These are phyloP conservation scores for Agrochola lychnidis DNA, from an alignment of 2,888 invertebrate species.

Conservation along the genomic window DNA sequence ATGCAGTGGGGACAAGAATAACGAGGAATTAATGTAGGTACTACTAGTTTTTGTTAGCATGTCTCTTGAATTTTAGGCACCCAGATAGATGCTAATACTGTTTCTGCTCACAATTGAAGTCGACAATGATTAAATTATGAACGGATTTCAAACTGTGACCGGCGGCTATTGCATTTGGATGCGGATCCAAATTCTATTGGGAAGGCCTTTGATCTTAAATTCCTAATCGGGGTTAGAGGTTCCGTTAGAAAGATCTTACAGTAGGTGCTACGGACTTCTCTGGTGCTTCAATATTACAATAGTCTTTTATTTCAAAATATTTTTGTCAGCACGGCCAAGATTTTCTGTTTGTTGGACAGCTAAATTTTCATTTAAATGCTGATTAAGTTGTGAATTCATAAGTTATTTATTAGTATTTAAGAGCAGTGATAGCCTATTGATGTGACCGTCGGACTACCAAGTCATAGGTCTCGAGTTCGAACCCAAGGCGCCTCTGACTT, in stretches of 20 bases:
- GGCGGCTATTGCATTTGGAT: slow-evolving; percentile 47
- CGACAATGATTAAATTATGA: slow-evolving; percentile 54
- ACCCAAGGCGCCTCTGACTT: too few relatives aligned
- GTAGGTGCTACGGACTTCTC: background rate
- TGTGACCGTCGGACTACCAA: too few relatives aligned
- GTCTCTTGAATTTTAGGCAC: slow-evolving; percentile 34
- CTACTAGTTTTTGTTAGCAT: slow-evolving; percentile 30
- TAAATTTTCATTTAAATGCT: too few relatives aligned
- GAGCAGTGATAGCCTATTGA: too few relatives aligned
- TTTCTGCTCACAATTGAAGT: slow-evolving; percentile 40
- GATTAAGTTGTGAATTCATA: too few relatives aligned
- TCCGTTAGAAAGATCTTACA: slow-evolving; percentile 30
- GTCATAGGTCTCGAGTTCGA: too few relatives aligned
- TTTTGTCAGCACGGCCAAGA: too few relatives aligned
- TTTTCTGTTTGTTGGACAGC: too few relatives aligned
- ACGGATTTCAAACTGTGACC: slow-evolving; percentile 48
- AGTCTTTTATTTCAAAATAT: background rate
- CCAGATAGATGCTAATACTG: slow-evolving; percentile 41
- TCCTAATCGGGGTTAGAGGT: slow-evolving; percentile 41
- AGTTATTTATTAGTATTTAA: too few relatives aligned
- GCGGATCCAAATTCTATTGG: slow-evolving; percentile 47
- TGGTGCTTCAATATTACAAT: background rate
- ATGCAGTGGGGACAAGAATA: slow-evolving; percentile 27
- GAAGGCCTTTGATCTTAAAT: slow-evolving; percentile 36
- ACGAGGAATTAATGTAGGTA: slow-evolving; percentile 35